Evolutionary conservation across 1,140 invertebrate genomes (phyloP), one percentile per base, ranked within the genome.

Genomic region (Agrypnia vestita): DNA sequence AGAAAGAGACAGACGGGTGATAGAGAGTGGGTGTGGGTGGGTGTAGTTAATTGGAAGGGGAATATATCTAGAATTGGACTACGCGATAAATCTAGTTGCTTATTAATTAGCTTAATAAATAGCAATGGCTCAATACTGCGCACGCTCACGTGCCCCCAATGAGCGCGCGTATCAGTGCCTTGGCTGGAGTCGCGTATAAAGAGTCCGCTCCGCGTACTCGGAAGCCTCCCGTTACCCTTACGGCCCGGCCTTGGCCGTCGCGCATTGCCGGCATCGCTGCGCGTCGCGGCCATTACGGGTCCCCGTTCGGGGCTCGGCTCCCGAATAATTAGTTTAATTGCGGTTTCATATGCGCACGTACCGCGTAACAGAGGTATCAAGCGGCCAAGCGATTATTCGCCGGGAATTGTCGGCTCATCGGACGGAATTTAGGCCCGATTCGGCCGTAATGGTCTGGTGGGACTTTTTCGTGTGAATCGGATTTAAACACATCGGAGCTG

Each of bases 311-410:
- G 55, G 0, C 55, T 35, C 3, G 17, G 17, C 55, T 35, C 25
- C 15, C 3, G 15, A 59, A 59, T 59, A 59, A 59, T 59, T 59
- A 59, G 17, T 59, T 59, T 59, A 59, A 59, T 59, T 15, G 55
- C 55, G 55, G 55, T 59, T 59, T 59, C 55, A 59, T 19, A 19
- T 21, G 15, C 17, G 21, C 17, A 21, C 21, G 55, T 15, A 15
- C 55, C 17, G 15, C 55, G 55, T 19, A 59, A 19, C 55, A 59
- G 55, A 21, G 55, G 21, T 19, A 19, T 59, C 21, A 21, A 21
- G 55, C 9, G n/a, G 55, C n/a, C n/a, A n/a, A n/a, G 21, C 55
- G 21, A 59, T 59, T 59, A 59, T 59, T 59, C 21, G 55, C 4
- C 13, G 15, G 55, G 55, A 59, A 59, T 59, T 59, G 55, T 59